Evolutionary conservation across 1,140 invertebrate genomes (phyloP), one percentile per base, ranked within the genome.

Genomic region (Camponotus floridanus): DNA sequence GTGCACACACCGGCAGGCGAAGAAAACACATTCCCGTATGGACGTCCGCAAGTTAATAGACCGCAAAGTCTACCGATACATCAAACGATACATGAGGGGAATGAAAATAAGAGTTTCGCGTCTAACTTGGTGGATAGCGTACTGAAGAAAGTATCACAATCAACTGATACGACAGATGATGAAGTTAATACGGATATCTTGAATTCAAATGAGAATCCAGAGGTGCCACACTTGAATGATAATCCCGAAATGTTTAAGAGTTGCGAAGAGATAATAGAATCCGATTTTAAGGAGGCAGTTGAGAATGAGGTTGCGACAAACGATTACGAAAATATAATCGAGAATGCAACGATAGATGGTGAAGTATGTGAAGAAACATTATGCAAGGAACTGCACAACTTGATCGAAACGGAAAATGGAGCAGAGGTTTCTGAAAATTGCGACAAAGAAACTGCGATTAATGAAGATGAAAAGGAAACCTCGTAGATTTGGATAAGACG

Each of bases 1-100:
- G 97, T 98, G 7, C 96, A 97, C 90, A 97, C 97, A 1, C 97
- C 97, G 5, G 94, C 94, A 5, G 94, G 94, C 1, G 94, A 95
- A 67, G 94, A 94, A 26, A 93, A 95, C 79, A 92, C 92, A 33
- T 95, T 95, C 85, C 94, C 94, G 0, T 95, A 94, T 31, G 88
- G 86, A 5, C 91, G 92, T 70, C 89, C 94, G 2, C 42, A 11
- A 45, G 9, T 45, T 18, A 87, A 88, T 65, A 91, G 94, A 88
- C 94, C 94, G 39, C 94, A 95, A 79, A 94, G 93, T 11, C 85
- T 95, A 13, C 90, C 94, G 0, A 95, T 95, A 83, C 93, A 93
- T 84, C 94, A 93, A 84, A 95, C 94, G 0, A 94, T 94, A 76
- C 94, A 94, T 36, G 94, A 95, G 73, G 92, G 91, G 33, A 92